Conservation (phyloP, 2,797 vertebrate species). For the Psittacula derbiana region DNA sequence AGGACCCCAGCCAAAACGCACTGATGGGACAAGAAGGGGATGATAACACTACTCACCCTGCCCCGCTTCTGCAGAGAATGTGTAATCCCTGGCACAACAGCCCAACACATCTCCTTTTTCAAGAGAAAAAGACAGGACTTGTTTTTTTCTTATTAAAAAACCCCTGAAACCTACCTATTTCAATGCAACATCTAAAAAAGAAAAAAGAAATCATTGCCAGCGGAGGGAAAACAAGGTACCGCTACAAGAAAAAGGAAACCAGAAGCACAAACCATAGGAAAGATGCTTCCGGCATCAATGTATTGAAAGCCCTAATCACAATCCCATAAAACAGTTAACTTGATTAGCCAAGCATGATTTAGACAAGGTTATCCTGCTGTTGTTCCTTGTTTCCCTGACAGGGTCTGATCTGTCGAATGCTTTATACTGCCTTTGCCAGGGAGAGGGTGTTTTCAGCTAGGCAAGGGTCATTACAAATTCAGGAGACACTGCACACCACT, state of each 20-base stretch:
- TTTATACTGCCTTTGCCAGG: constrained; percentile 8
- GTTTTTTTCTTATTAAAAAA: background rate
- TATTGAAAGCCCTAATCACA: constrained; percentile 7
- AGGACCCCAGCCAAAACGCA: background rate
- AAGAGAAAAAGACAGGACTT: background rate
- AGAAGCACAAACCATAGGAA: background rate
- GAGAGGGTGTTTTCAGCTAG: constrained; percentile 25
- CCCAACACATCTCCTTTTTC: background rate
- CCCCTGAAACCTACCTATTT: background rate
- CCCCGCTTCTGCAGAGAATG: background rate
- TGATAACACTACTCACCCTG: background rate
- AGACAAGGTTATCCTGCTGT: background rate
- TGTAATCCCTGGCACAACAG: background rate
- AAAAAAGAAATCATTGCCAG: background rate
- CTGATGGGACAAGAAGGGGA: background rate
- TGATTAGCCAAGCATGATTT: background rate
- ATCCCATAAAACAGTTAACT: background rate
- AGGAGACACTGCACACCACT: background rate
- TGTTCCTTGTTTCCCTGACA: constrained; percentile 1
- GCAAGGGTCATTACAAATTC: constrained; percentile 36
- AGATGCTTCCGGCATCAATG: background rate
- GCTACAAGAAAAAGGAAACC: background rate
- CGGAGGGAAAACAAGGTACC: background rate
- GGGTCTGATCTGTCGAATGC: constrained; percentile 14
- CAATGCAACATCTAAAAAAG: accelerated